These are phyloP conservation scores for Hormaphis cornu DNA, from an alignment of 1,140 invertebrate species.

Conservation along the genomic window DNA sequence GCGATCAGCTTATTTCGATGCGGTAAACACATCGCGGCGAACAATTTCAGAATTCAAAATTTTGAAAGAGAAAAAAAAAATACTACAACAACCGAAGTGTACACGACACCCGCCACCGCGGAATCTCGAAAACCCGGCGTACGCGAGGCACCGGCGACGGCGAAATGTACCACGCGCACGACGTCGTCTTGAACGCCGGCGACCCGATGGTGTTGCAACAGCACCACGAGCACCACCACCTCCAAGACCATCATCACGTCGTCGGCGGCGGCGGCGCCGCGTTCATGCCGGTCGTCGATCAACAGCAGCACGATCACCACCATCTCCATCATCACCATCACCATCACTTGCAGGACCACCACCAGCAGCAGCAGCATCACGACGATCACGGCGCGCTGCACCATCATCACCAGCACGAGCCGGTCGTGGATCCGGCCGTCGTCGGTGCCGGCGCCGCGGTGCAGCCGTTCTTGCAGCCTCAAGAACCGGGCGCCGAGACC, in stretches of 20 bases:
- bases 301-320: neutral
- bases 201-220: slow-evolving; percentile 21
- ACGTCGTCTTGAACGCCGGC: neutral
- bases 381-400: neutral
- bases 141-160: neutral
- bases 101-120: neutral
- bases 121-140: too few relatives aligned
- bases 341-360: neutral
- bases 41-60: too few relatives aligned
- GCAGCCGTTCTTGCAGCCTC: neutral
- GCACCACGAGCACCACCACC: neutral
- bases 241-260: neutral
- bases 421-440: neutral
- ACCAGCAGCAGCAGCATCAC: neutral
- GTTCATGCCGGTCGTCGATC: slow-evolving; percentile 9
- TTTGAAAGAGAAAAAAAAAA: neutral
- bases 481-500: neutral
- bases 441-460: neutral
- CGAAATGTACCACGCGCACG: slow-evolving; percentile 16
- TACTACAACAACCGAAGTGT: too few relatives aligned
- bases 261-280: neutral
- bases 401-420: neutral
- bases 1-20: too few relatives aligned
- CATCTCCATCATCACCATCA: neutral
- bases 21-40: too few relatives aligned